Base-by-base conservation (phyloP, 2,888 invertebrate genomes). In the Temnothorax unifasciatus region DNA sequence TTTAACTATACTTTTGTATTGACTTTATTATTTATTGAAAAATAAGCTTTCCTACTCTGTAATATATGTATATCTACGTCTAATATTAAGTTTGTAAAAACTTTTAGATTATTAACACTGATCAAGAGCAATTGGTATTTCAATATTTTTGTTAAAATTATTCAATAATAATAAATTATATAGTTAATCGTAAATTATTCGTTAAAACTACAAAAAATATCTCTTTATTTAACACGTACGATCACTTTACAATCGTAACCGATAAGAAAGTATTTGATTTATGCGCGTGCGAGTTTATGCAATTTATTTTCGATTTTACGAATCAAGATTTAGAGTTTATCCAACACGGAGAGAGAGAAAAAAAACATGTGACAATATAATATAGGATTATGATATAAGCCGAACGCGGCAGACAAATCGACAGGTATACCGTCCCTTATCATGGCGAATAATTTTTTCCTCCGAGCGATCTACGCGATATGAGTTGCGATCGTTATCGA, bases 401-500 rank as follows among this genome's bases (percentile, higher is more conserved):
- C 9, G 11, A 41, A 47, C 18, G 6, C 29, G n/a, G 44, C 29
- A 69, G 44, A 66, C 21, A 9, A 81, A 59, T 73, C 61, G 59
- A 73, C n/a, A 34, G 38, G 6, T 47, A 50, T 34, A 71, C 21
- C n/a, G 34, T 57, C 13, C 47, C 83, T 57, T 61, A 66, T 69
- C 77, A 52, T 61, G 18, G 63, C 0, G 64, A 29, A 81, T 84
- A 84, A 84, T 89, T 83, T 86, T 82, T 86, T 83, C 18, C 79
- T 63, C 50, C 41, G 25, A 84, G 81, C 84, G 82, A 86, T 63
- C 82, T 52, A 83, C 64, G 76, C 81, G 82, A 90, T 89, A 86
- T 86, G 87, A 84, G 83, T 63, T 86, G 83, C 89, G 90, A 88
- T 86, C 83, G 86, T 88, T 93, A 93, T 93, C 92, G 93, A 93